Evolutionary conservation across 1,140 invertebrate genomes (phyloP), one percentile per base, ranked within the genome.

Genomic region (Leptestheria dahalacensis): DNA sequence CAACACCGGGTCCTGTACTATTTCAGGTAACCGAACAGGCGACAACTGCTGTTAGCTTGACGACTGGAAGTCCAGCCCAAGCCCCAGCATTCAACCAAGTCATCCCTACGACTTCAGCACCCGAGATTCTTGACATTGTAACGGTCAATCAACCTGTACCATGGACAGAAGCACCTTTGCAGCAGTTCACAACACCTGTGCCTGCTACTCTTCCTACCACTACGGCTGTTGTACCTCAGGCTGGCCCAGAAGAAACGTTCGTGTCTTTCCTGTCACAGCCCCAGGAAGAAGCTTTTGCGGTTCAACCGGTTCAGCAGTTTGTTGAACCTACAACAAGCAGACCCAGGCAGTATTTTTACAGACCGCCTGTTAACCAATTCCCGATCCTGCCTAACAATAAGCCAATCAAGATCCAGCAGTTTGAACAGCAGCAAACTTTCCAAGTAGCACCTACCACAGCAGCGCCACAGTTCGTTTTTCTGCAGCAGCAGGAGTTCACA

Each of bases 141-240:
- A 41, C 33, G 6, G 33, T 41, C 33, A 41, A 41, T 41, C 33
- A 41, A 15, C 33, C 33, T 9, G 33, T 41, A 41, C 33, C 33
- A 41, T 41, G 33, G 33, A 41, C 33, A 28, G 58, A 60, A 49
- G 33, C 57, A 15, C 57, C 53, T 33, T n/a, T 56, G 53, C 26
- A 29, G 9, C 6, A 26, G n/a, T n/a, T n/a, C n/a, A n/a, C n/a
- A 56, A 15, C 21, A 10, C 21, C 23, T n/a, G 15, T 15, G 23
- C 51, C 51, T 23, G 21, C 28, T 24, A 21, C 25, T 2, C 53
- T 23, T 11, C 9, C 23, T 0, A 12, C n/a, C 1, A 41, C 2
- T 33, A n/a, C n/a, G n/a, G n/a, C n/a, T n/a, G n/a, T n/a, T n/a
- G n/a, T n/a, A n/a, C n/a, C n/a, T n/a, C n/a, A n/a, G n/a, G n/a